Conservation (phyloP, 2,888 invertebrate genomes). For the Cryptus viduatorius region DNA sequence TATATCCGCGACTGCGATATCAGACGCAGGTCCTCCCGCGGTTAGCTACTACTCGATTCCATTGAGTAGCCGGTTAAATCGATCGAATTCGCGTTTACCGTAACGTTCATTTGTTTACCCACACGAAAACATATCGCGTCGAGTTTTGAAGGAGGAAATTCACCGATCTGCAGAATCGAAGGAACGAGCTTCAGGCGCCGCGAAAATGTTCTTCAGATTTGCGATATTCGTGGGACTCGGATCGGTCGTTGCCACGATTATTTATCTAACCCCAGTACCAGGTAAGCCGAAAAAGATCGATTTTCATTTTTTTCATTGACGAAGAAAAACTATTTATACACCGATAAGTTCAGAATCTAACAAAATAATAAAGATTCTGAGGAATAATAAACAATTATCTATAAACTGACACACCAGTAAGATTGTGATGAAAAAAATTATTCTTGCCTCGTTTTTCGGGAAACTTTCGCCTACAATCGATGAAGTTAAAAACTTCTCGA, state of each 20-base stretch:
- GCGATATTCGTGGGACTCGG: slow-evolving; percentile 89
- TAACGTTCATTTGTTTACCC: background rate
- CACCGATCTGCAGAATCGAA: slow-evolving; percentile 22
- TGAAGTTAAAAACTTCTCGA: too few species aligned
- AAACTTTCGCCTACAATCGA: too few species aligned
- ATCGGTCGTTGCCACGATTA: slow-evolving; percentile 89
- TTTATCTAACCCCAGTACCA: slow-evolving; percentile 91
- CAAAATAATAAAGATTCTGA: background rate
- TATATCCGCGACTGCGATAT: slow-evolving; percentile 81
- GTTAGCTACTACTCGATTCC: background rate
- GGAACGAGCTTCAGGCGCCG: slow-evolving; percentile 60
- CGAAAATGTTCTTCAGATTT: slow-evolving; percentile 87
- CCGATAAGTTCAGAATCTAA: background rate
- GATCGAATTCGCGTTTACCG: slow-evolving; percentile 17
- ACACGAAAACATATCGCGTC: background rate
- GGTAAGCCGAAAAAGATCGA: slow-evolving; percentile 84
- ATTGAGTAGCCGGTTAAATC: background rate
- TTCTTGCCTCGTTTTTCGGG: too few species aligned
- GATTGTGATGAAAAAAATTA: too few species aligned
- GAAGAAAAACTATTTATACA: background rate
- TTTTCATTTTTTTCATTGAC: background rate
- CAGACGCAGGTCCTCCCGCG: slow-evolving; percentile 72
- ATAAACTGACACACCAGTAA: too few species aligned
- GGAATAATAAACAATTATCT: too few species aligned
- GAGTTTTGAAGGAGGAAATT: background rate